Conservation (phyloP, 2,113 vertebrate genomes). For the Isichthys henryi region DNA sequence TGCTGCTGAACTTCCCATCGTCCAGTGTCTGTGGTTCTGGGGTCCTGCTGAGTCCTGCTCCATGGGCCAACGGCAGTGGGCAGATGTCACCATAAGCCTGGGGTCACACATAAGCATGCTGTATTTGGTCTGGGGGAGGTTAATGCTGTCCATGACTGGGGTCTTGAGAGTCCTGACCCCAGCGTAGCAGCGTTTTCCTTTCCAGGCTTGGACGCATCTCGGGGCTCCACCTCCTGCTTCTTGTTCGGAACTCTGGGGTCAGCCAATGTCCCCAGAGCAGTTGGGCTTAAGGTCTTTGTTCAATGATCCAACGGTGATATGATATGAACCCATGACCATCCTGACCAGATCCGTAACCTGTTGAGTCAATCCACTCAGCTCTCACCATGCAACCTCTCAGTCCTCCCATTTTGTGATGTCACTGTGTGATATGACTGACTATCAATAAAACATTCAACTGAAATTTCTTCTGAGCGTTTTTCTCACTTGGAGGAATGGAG, state of each 20-base stretch:
- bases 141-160: slow-evolving; percentile 46
- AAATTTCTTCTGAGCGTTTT: background rate
- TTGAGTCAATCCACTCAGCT: background rate
- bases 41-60: background rate
- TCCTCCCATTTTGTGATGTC: background rate
- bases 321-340: background rate
- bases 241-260: background rate
- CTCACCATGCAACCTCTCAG: background rate
- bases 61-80: background rate
- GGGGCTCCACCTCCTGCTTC: background rate
- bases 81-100: background rate
- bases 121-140: slow-evolving; percentile 23
- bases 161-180: slow-evolving; percentile 29
- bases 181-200: slow-evolving; percentile 39
- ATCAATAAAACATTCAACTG: background rate
- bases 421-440: background rate
- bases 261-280: background rate
- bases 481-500: background rate
- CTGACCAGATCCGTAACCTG: background rate
- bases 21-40: background rate
- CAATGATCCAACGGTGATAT: background rate
- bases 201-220: slow-evolving; percentile 4
- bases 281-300: background rate
- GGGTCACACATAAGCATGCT: background rate
- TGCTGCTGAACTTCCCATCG: background rate